Conservation (phyloP, 2,797 vertebrate genomes). For the Lepilemur septentrionalis region DNA sequence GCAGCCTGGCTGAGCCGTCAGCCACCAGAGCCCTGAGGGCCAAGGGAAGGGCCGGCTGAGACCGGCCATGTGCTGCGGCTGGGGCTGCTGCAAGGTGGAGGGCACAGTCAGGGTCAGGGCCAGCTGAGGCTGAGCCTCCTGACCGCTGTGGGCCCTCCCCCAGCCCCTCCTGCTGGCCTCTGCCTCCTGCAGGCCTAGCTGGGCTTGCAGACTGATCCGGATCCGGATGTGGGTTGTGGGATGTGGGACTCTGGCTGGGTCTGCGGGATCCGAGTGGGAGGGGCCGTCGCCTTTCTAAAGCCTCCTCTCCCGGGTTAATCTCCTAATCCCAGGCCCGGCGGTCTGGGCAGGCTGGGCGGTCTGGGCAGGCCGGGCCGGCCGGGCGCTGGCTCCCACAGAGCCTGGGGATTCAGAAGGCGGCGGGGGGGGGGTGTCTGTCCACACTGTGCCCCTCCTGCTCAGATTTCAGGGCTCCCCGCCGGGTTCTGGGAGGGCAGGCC, state of each 20-base stretch:
- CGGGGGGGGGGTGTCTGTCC: neutral
- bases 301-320: neutral
- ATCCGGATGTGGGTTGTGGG: neutral
- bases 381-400: neutral
- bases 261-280: neutral
- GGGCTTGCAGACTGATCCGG: neutral
- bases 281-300: neutral
- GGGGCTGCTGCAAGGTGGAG: neutral
- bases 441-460: fast-evolving
- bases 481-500: fast-evolving
- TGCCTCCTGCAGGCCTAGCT: neutral
- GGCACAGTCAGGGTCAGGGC: neutral
- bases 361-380: neutral
- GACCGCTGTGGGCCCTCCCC: neutral
- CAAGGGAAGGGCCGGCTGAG: neutral
- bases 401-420: neutral
- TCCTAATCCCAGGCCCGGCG: neutral
- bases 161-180: fast-evolving
- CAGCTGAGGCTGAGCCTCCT: neutral
- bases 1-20: fast-evolving
- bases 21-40: neutral
- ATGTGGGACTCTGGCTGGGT: neutral
- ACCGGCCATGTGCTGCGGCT: neutral
- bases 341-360: neutral
- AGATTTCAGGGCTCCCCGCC: neutral